Base-by-base conservation (phyloP, 2,113 vertebrate species). In the Mus pahari region DNA sequence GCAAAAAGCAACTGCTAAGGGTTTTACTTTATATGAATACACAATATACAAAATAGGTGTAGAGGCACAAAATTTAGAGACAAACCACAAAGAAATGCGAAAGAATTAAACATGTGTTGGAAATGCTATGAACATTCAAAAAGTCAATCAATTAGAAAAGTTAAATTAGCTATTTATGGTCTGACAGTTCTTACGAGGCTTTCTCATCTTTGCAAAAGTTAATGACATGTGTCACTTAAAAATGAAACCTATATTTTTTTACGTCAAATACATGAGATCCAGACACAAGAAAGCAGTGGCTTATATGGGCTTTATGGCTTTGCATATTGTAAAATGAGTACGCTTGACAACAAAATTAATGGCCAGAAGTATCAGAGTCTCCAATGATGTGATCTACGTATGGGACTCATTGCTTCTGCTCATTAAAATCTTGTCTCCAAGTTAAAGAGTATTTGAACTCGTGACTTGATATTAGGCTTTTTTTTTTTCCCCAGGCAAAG, bases 1-100 rank as follows among this genome's bases (percentile, higher is more conserved):
- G 66, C 78, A 96, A 98, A 95, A 97, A 94, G 91, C 53, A 95
- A 84, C 16, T 45, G 89, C 92, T 60, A 96, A 95, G 68, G 1
- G 58, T 22, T 78, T 96, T 75, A 42, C 97, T 97, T 94, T 60
- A 75, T 70, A 90, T 94, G 71, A 66, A 93, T 87, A 50, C 42
- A 94, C 94, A 64, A 45, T 33, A 89, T 24, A 58, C 91, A 90
- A 95, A 93, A 71, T 82, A 45, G 2, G 3, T 42, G 12, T 16
- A 86, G 60, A 26, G 42, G 10, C 70, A 64, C 28, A 79, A 11
- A 48, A 8, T 17, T 28, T 73, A 50, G 2, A 95, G 13, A 71
- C 13, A 89, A 77, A 79, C 55, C 87, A 31, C 86, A 97, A 33
- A 14, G 68, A 1, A 31, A 42, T 64, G 75, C 42, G 75, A 94